Evolutionary conservation across 2,888 invertebrate species (phyloP), one percentile per base, ranked within the genome.

Genomic region (Erebia epiphron): DNA sequence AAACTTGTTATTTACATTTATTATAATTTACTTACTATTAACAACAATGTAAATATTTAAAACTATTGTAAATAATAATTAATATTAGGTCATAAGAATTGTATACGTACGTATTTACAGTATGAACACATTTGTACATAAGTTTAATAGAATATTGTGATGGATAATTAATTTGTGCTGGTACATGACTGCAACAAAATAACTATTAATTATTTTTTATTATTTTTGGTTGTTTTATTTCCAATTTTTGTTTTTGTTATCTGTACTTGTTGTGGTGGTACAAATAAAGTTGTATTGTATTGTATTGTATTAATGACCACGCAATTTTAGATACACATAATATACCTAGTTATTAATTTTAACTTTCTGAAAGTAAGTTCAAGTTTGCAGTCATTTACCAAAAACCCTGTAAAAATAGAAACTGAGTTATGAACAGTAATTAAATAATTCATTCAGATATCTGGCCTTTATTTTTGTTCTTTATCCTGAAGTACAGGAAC

Each of bases 401-500:
- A 46, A 61, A 16, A 43, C 43, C 18, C 46, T 62, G n/a, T 21
- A 62, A 8, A 62, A 46, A 60, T 46, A 49, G 18, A 62, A 26
- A 5, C 49, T 57, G 7, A 58, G 26, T 49, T 67, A 26, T 49
- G 50, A 21, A n/a, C 49, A 57, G 11, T 43, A 67, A 46, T n/a
- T 54, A 72, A 72, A 69, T 26, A n/a, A 16, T 56, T 72, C 68
- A 75, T 56, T 73, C 72, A 35, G 67, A 68, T 54, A 60, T 66
- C 65, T 75, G 56, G 70, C 75, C 67, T n/a, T 82, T 79, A 50
- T 74, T 74, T 83, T 83, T 81, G 54, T 83, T 84, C 74, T 83
- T 90, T 21, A 88, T 69, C 78, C 77, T 88, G 49, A 88, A 84
- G 76, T 92, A 93, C 9, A 91, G 70, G 73, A 91, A 93, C 75